Evolutionary conservation across 2,888 invertebrate species (phyloP), one percentile per base, ranked within the genome.

Genomic region (Elegia similella): DNA sequence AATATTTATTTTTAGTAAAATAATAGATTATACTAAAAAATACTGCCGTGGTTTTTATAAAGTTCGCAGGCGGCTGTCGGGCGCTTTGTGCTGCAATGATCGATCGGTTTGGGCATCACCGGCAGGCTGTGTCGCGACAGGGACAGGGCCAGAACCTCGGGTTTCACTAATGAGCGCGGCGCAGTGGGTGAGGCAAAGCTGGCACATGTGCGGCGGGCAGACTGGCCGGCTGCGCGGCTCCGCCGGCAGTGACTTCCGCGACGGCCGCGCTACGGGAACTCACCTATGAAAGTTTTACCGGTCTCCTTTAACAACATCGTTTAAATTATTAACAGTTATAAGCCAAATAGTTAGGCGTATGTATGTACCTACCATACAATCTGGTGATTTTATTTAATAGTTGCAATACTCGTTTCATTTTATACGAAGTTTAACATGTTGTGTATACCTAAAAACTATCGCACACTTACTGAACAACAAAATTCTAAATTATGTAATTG

Each of bases 41-140:
- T 5, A n/a, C 10, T 34, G 8, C 34, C 8, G 34, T 34, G 10
- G 8, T 38, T 38, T 38, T 38, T 38, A n/a, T n/a, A 10, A n/a
- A 12, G 38, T 38, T 38, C 12, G n/a, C 38, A 38, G 5, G 38
- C 2, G 12, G 38, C 38, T 38, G 13, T 10, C 47, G 8, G 50
- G 34, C 50, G 50, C 16, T 50, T 50, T 50, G 16, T 50, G 34
- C 16, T 50, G 16, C 34, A 38, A 12, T 50, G 50, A 50, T 50
- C 34, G 50, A 50, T 50, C 34, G 34, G 50, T 50, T 50, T 3
- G 38, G 34, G 7, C 6, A 12, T 8, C 2, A 2, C 38, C 38
- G 38, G 16, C 16, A 13, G 30, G 13, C 5, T 12, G 7, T 32
- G 48, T 17, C 8, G 32, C 13, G n/a, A 13, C 30, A 38, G 38